Evolutionary conservation across 2,888 invertebrate species (phyloP), one percentile per base, ranked within the genome.

Genomic region (Argyra leucocephala): DNA sequence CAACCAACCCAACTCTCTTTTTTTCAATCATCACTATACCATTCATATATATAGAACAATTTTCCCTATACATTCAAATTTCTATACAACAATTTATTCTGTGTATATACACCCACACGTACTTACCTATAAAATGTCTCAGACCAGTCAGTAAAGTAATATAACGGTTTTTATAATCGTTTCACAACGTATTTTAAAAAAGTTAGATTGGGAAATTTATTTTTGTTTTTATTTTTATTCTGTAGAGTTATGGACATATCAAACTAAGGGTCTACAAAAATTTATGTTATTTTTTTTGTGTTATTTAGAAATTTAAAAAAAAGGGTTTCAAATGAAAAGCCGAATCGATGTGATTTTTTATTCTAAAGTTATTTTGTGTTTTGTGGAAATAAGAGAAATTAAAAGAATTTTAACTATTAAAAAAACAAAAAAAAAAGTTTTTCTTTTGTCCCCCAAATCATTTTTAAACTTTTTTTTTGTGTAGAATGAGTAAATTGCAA

Each of bases 311-410:
- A 15, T 18, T 18, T 18, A 48, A 48, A 18, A 5, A 48, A 48
- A 48, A 48, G 48, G 48, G 48, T 48, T 48, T 48, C 48, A 48
- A 48, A 48, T 48, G 18, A 48, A 48, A 48, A 48, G 48, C 18
- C 48, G 48, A 18, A 48, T 18, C 48, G 15, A 48, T 3, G 6
- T 3, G 18, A 12, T 48, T 15, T 26, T 37, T 48, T n/a, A 48
- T 3, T 48, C 18, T 48, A n/a, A n/a, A n/a, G n/a, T 48, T 12
- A 9, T 15, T 37, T 37, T 37, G 37, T 37, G 5, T 37, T 37
- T 37, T 9, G 37, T 37, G 12, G 18, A n/a, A 18, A 48, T 18
- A 48, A 48, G 48, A 48, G 48, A 48, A 18, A n/a, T 48, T 6
- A 48, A 48, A 48, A 48, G 48, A 48, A 48, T 48, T 15, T 48